Evolutionary conservation across 2,797 vertebrate species (phyloP).

Genomic region (Mergus octosetaceus): DNA sequence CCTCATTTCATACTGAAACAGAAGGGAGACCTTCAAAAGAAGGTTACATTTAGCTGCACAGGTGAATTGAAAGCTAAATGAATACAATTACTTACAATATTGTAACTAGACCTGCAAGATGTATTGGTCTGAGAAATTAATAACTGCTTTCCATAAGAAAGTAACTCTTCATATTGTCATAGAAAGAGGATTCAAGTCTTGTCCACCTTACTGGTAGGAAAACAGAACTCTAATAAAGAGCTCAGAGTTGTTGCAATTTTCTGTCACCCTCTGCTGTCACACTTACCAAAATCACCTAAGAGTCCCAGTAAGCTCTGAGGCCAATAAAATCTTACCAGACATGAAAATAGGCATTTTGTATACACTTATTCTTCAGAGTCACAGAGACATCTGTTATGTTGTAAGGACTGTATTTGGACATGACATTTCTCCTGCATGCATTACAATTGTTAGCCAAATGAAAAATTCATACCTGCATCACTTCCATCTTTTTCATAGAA

Average conservation of each 20-base stretch:
- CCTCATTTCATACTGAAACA: not conserved
- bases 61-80: not conserved
- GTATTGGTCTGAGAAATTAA: not conserved
- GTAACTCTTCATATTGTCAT: not conserved
- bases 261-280: not conserved
- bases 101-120: not conserved
- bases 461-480: not conserved
- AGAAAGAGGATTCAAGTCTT: not conserved
- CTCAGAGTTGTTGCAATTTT: not conserved
- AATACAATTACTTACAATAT: accelerated
- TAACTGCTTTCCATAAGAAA: not conserved
- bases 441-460: not conserved
- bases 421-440: not conserved
- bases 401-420: not conserved
- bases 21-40: not conserved
- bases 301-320: not conserved
- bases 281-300: accelerated
- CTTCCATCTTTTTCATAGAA: not conserved
- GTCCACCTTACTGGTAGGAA: not conserved
- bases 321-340: not conserved
- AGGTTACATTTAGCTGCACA: accelerated
- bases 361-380: not conserved
- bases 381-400: not conserved
- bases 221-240: not conserved
- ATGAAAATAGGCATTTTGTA: not conserved